Evolutionary conservation across 2,888 invertebrate species (phyloP).

Genomic region (Leptinotarsa rubiginosa): DNA sequence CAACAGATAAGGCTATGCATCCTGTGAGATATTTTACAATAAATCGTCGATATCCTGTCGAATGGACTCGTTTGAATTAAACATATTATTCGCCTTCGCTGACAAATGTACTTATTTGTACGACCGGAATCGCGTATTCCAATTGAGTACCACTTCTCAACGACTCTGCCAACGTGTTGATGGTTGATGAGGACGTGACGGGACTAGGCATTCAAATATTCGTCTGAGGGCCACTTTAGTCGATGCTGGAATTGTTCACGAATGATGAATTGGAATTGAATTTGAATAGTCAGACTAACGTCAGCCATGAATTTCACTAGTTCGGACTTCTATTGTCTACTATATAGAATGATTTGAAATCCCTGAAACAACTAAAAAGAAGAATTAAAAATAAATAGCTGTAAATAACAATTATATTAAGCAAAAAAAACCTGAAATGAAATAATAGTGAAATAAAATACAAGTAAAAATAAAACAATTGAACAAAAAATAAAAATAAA

Average conservation of each 20-base stretch:
- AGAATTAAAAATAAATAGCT: no score
- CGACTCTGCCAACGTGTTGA: conserved; percentile 21
- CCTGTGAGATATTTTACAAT: conserved; percentile 10
- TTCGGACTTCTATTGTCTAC: no score
- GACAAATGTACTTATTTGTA: conserved; percentile 19
- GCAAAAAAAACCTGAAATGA: no score
- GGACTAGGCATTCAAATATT: conserved; percentile 15
- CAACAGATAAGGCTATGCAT: conserved; percentile 1
- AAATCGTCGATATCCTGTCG: conserved; percentile 13
- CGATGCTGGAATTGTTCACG: conserved; percentile 1
- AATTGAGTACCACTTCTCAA: conserved; percentile 15
- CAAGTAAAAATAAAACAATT: no score
- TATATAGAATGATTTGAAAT: no score
- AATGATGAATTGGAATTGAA: not conserved
- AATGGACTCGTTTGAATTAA: conserved; percentile 15
- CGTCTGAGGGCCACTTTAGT: conserved; percentile 7
- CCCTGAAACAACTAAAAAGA: no score
- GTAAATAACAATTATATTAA: no score
- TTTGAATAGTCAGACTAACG: not conserved
- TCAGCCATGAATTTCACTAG: no score
- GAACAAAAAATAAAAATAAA: no score
- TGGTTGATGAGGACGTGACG: conserved; percentile 16
- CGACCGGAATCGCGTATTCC: conserved; percentile 11
- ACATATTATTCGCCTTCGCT: conserved; percentile 17
- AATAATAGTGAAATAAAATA: no score